Percentiles rank a stretch among this genome's conserved stretches.
These are phyloP conservation scores for Glareola pratincola DNA, from an alignment of 2,113 vertebrate genomes.

Conservation along the genomic window DNA sequence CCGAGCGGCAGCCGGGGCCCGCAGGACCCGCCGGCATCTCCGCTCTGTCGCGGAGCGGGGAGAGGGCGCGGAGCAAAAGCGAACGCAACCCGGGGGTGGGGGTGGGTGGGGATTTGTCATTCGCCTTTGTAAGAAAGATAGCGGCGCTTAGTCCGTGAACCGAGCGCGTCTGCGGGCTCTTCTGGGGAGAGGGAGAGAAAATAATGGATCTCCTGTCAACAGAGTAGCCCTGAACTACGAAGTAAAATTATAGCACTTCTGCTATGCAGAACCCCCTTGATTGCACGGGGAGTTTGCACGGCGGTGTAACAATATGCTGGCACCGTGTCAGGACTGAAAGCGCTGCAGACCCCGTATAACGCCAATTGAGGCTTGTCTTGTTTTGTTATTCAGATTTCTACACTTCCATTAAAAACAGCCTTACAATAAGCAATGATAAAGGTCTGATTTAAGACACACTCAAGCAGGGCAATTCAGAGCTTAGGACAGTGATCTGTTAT, in stretches of 20 bases:
- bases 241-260: conserved; percentile 24
- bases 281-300: conserved; percentile 8
- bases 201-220: conserved; percentile 27
- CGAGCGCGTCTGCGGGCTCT: neutral
- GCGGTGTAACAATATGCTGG: conserved; percentile 46
- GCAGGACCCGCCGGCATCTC: neutral
- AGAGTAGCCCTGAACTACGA: conserved; percentile 25
- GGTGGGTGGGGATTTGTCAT: neutral
- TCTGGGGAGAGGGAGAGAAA: neutral
- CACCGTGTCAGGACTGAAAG: conserved; percentile 32
- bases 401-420: conserved; percentile 58
- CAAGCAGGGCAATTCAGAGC: conserved; percentile 56
- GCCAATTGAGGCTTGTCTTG: conserved; percentile 52
- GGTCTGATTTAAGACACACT: conserved; percentile 63
- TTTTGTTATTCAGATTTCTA: conserved; percentile 69
- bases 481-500: conserved; percentile 62
- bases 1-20: neutral
- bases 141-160: conserved; percentile 17
- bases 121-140: neutral
- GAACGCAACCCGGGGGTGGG: neutral
- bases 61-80: neutral
- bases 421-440: conserved; percentile 43
- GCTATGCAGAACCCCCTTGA: conserved; percentile 15
- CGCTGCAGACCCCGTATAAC: conserved; percentile 24
- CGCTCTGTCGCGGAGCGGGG: neutral